Evolutionary conservation across 2,888 invertebrate genomes (phyloP), one percentile per base, ranked within the genome.

Genomic region (Drosophila greeni): DNA sequence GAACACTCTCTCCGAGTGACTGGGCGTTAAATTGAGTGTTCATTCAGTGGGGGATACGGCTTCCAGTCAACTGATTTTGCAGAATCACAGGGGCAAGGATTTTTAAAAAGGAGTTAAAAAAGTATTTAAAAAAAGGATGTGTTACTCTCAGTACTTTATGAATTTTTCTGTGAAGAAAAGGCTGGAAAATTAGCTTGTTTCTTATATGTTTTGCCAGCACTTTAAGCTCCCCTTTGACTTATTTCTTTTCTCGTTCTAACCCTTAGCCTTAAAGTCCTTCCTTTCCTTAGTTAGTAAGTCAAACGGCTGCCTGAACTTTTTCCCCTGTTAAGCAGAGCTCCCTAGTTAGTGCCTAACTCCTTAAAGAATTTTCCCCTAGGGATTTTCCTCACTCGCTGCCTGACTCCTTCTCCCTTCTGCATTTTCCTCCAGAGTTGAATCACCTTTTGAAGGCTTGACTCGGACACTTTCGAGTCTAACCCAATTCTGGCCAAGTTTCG

Each of bases 401-500:
- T 26, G 14, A 14, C 16, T 31, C 23, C 31, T 24, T n/a, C n/a
- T n/a, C 33, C 16, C 5, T 24, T 23, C 18, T 14, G 24, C 48
- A 7, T 1, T 31, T n/a, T 16, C 31, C 26, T 23, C 16, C 42
- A 49, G 61, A 51, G 60, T 62, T 62, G 61, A 62, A 43, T 61
- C 61, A 62, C 61, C 62, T 51, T 51, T 62, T 62, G 62, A 57
- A 58, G 61, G 61, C 51, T 51, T 16, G 34, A 47, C 60, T 61
- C 61, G 61, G 49, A 36, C 60, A 51, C 61, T 61, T 60, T 61
- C 40, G 42, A 60, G 60, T 61, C 49, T 60, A 60, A 60, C 60
- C 61, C 61, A 61, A 61, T 61, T 61, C 61, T 61, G 60, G 49
- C 60, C 60, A 61, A 61, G 29, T 61, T 61, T 60, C 39, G 43